phyloP scores from a whole-genome alignment of 2,888 invertebrate genomes.

The Subacronicta megacephala region DNA sequence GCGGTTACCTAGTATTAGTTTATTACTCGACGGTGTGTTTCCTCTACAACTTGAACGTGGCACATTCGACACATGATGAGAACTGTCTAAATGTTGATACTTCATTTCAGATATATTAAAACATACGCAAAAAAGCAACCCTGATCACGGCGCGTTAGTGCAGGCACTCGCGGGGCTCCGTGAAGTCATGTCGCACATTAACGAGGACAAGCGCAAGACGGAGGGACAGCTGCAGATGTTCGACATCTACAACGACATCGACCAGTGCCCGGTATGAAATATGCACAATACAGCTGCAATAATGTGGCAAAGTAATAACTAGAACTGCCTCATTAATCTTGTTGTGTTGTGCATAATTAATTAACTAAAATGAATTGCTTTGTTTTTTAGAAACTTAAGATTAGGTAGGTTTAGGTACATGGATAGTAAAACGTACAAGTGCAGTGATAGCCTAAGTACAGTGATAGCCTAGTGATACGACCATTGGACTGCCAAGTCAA shows the following conservation, averaged over 20 bases:
- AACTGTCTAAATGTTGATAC: conserved; percentile 1
- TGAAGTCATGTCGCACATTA: conserved; percentile 98
- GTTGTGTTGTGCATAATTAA: no score
- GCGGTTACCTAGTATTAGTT: conserved; percentile 98
- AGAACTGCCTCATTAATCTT: no score
- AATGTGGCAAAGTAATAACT: no score
- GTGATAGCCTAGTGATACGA: no score
- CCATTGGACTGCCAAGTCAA: no score
- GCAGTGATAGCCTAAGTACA: no score
- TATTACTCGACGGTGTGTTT: conserved; percentile 96
- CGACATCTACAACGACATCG: conserved; percentile 99
- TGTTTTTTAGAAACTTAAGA: no score
- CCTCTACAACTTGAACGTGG: neutral
- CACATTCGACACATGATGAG: neutral
- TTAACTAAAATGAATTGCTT: no score
- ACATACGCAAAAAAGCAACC: conserved; percentile 96
- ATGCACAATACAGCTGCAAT: neutral
- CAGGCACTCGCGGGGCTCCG: conserved; percentile 96
- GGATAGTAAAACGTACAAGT: no score
- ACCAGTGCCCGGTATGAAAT: conserved; percentile 96
- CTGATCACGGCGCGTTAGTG: conserved; percentile 96
- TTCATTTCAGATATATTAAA: conserved; percentile 95
- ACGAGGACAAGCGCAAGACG: conserved; percentile 98
- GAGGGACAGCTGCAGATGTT: conserved; percentile 99
- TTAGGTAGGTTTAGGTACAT: no score